Conservation (phyloP, 2,888 invertebrate species). For the Anticlea derivata region DNA sequence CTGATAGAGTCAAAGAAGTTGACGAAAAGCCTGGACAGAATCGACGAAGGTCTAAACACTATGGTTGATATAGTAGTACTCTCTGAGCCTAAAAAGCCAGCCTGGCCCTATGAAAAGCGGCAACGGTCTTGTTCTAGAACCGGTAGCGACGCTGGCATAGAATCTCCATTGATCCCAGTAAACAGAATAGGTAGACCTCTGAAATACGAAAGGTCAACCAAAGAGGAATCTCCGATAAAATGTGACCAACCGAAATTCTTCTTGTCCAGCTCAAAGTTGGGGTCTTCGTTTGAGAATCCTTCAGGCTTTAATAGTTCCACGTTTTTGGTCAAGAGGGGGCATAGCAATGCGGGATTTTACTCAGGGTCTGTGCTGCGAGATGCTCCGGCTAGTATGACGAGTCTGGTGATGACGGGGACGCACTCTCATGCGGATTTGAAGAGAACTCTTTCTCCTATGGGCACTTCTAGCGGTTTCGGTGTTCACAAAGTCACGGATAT, state of each 20-base stretch:
- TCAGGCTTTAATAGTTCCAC: constrained; percentile 73
- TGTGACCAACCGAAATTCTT: constrained; percentile 66
- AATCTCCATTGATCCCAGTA: constrained; percentile 66
- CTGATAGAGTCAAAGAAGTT: constrained; percentile 85
- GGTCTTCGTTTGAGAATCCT: constrained; percentile 62
- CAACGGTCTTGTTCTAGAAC: constrained; percentile 71
- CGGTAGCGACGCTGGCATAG: constrained; percentile 67
- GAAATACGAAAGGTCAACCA: constrained; percentile 60
- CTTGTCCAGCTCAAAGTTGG: constrained; percentile 62
- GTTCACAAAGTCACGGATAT: constrained; percentile 88
- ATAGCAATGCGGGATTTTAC: constrained; percentile 86
- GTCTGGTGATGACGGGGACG: constrained; percentile 71
- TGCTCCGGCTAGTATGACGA: constrained; percentile 77
- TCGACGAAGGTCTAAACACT: constrained; percentile 88
- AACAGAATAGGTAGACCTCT: constrained; percentile 56
- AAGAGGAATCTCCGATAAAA: constrained; percentile 57
- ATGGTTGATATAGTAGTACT: constrained; percentile 89
- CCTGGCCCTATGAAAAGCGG: constrained; percentile 71
- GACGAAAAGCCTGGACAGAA: constrained; percentile 91
- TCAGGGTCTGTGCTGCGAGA: constrained; percentile 82
- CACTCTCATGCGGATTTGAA: constrained; percentile 76
- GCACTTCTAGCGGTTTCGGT: constrained; percentile 66
- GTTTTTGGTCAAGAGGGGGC: constrained; percentile 86
- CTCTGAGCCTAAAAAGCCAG: constrained; percentile 75
- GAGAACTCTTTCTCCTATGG: constrained; percentile 69